Evolutionary conservation across 2,797 vertebrate genomes (phyloP).

Genomic region (Hephaestus fuliginosus): DNA sequence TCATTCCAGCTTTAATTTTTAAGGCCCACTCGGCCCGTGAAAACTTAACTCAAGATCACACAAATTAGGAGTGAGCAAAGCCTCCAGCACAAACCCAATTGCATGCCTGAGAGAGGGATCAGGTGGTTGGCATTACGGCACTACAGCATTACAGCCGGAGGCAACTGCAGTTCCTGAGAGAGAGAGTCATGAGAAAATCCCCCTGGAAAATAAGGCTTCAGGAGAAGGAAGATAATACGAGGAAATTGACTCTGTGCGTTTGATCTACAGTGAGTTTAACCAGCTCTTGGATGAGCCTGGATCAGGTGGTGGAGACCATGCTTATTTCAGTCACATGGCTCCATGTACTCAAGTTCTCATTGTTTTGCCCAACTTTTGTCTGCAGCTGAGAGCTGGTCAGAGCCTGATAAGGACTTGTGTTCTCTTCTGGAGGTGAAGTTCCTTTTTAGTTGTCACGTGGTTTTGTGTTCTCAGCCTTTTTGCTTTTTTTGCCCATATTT

Average conservation of each 20-base stretch:
- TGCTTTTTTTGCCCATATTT: slow-evolving; percentile 10
- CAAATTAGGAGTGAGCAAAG: slow-evolving; percentile 76
- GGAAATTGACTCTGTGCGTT: slow-evolving; percentile 81
- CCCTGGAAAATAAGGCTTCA: slow-evolving; percentile 73
- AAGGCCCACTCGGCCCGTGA: slow-evolving; percentile 32
- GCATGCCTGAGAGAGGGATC: slow-evolving; percentile 82
- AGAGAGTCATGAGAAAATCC: slow-evolving; percentile 84
- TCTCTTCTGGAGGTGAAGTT: slow-evolving; percentile 51
- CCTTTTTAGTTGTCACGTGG: slow-evolving; percentile 53
- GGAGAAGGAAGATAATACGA: slow-evolving; percentile 77
- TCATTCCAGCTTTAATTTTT: not conserved
- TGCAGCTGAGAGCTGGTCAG: slow-evolving; percentile 46
- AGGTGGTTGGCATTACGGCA: slow-evolving; percentile 87
- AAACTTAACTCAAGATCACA: slow-evolving; percentile 67
- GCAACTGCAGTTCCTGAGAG: slow-evolving; percentile 77
- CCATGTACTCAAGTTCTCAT: slow-evolving; percentile 61
- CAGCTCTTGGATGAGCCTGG: slow-evolving; percentile 71
- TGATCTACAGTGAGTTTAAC: slow-evolving; percentile 81
- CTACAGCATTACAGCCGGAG: slow-evolving; percentile 75
- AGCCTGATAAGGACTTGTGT: slow-evolving; percentile 59
- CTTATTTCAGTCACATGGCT: slow-evolving; percentile 78
- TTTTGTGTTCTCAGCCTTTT: slow-evolving; percentile 39
- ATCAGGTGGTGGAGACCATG: slow-evolving; percentile 73
- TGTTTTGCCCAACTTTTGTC: slow-evolving; percentile 62
- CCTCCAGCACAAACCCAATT: slow-evolving; percentile 70